A percentile compares a stretch with the other conserved stretches of the same genome.
Evolutionary conservation across 2,888 invertebrate species (phyloP).

Genomic region (Brachyptera risi): DNA sequence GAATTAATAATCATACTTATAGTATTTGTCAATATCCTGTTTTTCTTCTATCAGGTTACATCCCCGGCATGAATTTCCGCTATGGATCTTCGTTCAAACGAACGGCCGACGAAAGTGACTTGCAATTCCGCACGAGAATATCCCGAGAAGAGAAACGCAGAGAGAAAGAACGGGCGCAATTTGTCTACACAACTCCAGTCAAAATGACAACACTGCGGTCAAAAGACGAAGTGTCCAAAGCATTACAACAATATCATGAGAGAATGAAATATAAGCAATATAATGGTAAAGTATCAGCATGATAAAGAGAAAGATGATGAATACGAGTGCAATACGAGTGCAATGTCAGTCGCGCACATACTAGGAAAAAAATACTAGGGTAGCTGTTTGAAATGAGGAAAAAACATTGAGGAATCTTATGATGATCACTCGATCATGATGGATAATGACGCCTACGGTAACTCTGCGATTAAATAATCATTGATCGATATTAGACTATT

Average conservation of each 20-base stretch:
- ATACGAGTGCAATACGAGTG: too few relatives aligned
- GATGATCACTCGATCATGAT: too few relatives aligned
- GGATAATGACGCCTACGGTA: too few relatives aligned
- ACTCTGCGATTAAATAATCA: too few relatives aligned
- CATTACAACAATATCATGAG: constrained; percentile 51
- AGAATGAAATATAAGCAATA: constrained; percentile 51
- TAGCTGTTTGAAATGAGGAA: too few relatives aligned
- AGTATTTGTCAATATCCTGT: too few relatives aligned
- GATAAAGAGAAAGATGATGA: too few relatives aligned
- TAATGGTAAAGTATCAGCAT: constrained; percentile 7
- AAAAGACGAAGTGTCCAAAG: constrained; percentile 52
- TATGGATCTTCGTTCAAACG: constrained; percentile 57
- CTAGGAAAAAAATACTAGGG: too few relatives aligned
- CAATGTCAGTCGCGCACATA: too few relatives aligned
- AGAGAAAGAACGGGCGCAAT: constrained; percentile 44
- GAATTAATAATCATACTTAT: too few relatives aligned
- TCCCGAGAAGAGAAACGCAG: constrained; percentile 19
- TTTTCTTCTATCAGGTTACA: constrained; percentile 48
- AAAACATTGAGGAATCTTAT: too few relatives aligned
- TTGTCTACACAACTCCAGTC: constrained; percentile 52
- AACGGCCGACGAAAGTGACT: constrained; percentile 57
- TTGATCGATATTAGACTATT: too few relatives aligned
- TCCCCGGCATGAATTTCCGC: constrained; percentile 64
- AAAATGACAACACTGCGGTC: constrained; percentile 55
- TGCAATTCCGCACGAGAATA: constrained; percentile 49